These are phyloP conservation scores for Dexiosoma caninum DNA, from an alignment of 2,888 invertebrate species.

Conservation along the genomic window DNA sequence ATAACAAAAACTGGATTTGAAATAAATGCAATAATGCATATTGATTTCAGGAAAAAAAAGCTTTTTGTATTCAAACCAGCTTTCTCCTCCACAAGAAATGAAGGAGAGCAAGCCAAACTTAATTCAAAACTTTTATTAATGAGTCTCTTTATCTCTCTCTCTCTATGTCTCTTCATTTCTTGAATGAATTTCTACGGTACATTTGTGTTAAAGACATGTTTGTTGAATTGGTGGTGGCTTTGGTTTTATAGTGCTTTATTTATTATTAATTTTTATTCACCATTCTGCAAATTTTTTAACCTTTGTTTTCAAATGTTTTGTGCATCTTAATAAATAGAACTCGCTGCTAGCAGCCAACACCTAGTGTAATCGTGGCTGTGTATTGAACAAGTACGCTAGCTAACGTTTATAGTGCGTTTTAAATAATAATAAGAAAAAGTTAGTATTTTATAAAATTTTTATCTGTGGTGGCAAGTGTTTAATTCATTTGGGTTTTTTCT, in stretches of 20 bases:
- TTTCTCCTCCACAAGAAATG: constrained; percentile 29
- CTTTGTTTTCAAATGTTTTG: constrained; percentile 52
- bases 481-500: constrained; percentile 57
- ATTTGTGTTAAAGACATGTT: constrained; percentile 28
- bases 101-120: constrained; percentile 9
- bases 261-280: constrained; percentile 66
- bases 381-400: constrained; percentile 76
- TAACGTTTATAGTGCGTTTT: constrained; percentile 67
- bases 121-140: not conserved
- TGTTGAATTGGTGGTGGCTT: not conserved
- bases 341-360: constrained; percentile 77
- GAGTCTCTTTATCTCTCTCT: not conserved
- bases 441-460: constrained; percentile 39
- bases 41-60: constrained; percentile 20
- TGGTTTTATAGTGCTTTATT: not conserved
- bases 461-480: constrained; percentile 56
- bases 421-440: constrained; percentile 60
- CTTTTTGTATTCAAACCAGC: constrained; percentile 24
- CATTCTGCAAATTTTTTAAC: constrained; percentile 66
- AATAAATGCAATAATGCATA: constrained; percentile 44
- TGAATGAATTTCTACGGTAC: not conserved
- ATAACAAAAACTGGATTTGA: constrained; percentile 49
- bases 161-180: constrained; percentile 5
- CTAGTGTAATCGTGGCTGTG: constrained; percentile 79
- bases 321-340: constrained; percentile 79